Evolutionary conservation across 2,888 invertebrate species (phyloP), one percentile per base, ranked within the genome.

Genomic region (Acanthosepion pharaonis): DNA sequence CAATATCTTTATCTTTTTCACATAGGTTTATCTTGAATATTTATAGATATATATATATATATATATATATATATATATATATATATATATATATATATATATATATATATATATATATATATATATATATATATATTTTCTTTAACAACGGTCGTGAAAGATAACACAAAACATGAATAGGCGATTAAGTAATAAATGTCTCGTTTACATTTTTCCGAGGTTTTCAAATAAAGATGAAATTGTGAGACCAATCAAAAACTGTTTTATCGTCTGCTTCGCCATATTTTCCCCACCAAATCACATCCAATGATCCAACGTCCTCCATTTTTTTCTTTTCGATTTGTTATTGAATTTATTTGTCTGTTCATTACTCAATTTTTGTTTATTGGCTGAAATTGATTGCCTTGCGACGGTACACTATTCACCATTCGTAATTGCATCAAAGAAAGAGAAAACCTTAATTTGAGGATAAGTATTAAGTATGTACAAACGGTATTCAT

Each of bases 351-450:
- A 78, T 78, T 78, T 78, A 78, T 33, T 78, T 78, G 78, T 78
- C 78, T 33, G 78, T n/a, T 78, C 78, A 78, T 78, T 78, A 78
- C 33, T 78, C 78, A 78, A 78, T 78, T 78, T 78, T 78, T n/a
- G n/a, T n/a, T 78, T 78, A 78, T 78, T 78, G 78, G 78, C n/a
- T 78, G 15, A 78, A 78, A 33, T 78, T n/a, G 78, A 78, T 78
- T 78, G 78, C 78, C 78, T n/a, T 78, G n/a, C n/a, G n/a, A 78
- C n/a, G 4, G n/a, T n/a, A 78, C 42, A 42, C 78, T 33, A 33
- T 78, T 33, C 78, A 78, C 33, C n/a, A 78, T n/a, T n/a, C 78
- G 78, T 78, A 78, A 78, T 78, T 78, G 78, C 78, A 78, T 78
- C 78, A n/a, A 78, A 15, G 33, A 78, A 78, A 23, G n/a, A 78